phyloP scores from a whole-genome alignment of 2,113 vertebrate genomes.

The Xiphophorus couchianus region DNA sequence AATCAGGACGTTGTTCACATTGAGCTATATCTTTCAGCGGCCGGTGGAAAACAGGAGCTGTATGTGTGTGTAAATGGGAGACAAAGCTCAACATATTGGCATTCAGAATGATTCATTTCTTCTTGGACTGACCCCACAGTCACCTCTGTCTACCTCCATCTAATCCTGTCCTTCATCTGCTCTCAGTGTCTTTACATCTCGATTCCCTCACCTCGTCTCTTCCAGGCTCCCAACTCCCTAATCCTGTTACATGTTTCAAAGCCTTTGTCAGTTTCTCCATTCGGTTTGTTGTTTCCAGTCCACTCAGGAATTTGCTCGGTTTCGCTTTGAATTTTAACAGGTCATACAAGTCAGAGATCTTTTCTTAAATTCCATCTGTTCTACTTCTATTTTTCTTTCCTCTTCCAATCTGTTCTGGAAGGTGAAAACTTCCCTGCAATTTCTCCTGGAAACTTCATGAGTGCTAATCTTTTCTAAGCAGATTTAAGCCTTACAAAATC shows the following conservation, averaged over 20 bases:
- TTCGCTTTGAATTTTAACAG: conserved; percentile 9
- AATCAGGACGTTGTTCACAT: not conserved
- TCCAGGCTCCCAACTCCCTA: conserved; percentile 1
- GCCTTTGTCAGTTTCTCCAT: not conserved
- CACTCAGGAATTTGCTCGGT: not conserved
- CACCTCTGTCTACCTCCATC: conserved; percentile 41
- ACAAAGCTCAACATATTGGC: conserved; percentile 14
- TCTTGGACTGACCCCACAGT: conserved; percentile 39
- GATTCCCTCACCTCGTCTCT: conserved; percentile 8
- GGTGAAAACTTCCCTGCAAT: not conserved
- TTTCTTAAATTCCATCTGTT: conserved; percentile 1
- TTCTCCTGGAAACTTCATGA: not conserved
- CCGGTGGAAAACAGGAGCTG: conserved; percentile 6
- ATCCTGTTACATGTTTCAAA: conserved; percentile 6
- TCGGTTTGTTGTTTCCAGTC: not conserved
- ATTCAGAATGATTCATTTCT: conserved; percentile 64
- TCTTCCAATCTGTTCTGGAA: not conserved
- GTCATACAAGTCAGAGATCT: conserved; percentile 5
- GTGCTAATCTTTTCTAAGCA: not conserved
- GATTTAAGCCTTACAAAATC: not conserved
- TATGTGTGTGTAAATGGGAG: conserved; percentile 11
- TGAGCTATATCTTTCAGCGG: not conserved
- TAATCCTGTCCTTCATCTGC: conserved; percentile 8
- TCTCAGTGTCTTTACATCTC: conserved; percentile 5
- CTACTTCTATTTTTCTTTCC: not conserved